phyloP scores from a whole-genome alignment of 1,140 invertebrate genomes.

The Batillaria attramentaria region DNA sequence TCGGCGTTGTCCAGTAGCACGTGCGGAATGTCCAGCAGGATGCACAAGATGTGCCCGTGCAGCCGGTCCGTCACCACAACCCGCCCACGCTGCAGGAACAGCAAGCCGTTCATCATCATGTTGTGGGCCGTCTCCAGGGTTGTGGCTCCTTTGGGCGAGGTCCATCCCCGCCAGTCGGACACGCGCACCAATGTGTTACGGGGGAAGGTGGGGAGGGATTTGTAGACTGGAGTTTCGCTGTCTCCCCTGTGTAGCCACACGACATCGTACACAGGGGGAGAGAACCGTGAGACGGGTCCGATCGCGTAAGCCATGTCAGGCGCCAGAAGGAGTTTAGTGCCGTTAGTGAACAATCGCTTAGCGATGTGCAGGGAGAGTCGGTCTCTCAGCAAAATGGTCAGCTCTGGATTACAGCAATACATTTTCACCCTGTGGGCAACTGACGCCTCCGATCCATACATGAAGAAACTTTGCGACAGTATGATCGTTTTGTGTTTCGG shows the following conservation, averaged over 20 bases:
- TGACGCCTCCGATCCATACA: background rate
- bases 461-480: slow-evolving; percentile 44
- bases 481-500: slow-evolving; percentile 31
- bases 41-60: slow-evolving; percentile 50
- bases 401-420: slow-evolving; percentile 39
- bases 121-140: slow-evolving; percentile 34
- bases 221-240: slow-evolving; percentile 30
- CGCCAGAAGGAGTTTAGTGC: slow-evolving; percentile 34
- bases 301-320: slow-evolving; percentile 48
- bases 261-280: slow-evolving; percentile 38
- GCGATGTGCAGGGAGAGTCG: slow-evolving; percentile 38
- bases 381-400: slow-evolving; percentile 48
- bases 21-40: slow-evolving; percentile 48
- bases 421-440: slow-evolving; percentile 18
- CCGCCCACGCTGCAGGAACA: slow-evolving; percentile 42
- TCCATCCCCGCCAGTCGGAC: slow-evolving; percentile 33
- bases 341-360: slow-evolving; percentile 29
- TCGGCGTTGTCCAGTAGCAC: slow-evolving; percentile 48
- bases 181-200: slow-evolving; percentile 18
- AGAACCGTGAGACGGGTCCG: slow-evolving; percentile 27
- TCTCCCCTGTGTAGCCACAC: slow-evolving; percentile 41
- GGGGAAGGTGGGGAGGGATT: slow-evolving; percentile 10
- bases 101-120: slow-evolving; percentile 34
- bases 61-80: slow-evolving; percentile 53
- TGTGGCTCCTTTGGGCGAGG: slow-evolving; percentile 3